Base-by-base conservation (phyloP, 2,888 invertebrate species). In the Molorchus minor region DNA sequence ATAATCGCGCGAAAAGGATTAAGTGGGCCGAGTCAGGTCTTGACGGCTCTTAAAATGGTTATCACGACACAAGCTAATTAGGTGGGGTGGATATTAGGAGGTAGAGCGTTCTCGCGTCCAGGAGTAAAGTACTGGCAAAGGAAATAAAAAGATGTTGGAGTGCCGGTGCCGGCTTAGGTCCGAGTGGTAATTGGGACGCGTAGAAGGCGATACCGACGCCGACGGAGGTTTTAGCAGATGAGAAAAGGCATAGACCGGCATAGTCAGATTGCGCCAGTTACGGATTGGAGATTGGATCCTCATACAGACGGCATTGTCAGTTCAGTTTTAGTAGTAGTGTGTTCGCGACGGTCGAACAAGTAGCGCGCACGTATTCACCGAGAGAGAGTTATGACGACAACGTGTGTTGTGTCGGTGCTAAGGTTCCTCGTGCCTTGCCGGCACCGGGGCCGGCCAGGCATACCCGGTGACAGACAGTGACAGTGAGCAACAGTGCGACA, bases 281-380 rank as follows among this genome's bases (percentile, higher is more conserved):
- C 64, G 70, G 61, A 62, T 59, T 56, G 49, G 56, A 59, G 61
- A 62, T 59, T 56, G 49, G 56, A 59, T 59, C 44, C 62, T 51
- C 56, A 62, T 81, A 79, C 82, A 81, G 81, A 82, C 81, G 81
- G 82, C 77, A 81, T 82, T 82, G 81, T 82, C 81, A 65, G 56
- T 67, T 81, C 59, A 57, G 58, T 61, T 49, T 36, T 40, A 43
- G n/a, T n/a, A n/a, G 55, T 71, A 84, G 82, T 83, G 82, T 77
- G 75, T 71, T 73, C 76, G 73, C 77, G 77, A 69, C 84, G 84
- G 81, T 80, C 84, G 82, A 83, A 83, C 79, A 80, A 73, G 73
- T 72, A 77, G 74, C 73, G 77, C 74, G 77, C 69, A 69, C 67
- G 68, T 69, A 70, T 82, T 71, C 81, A 82, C 12, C n/a, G 49